These are phyloP conservation scores for Oophaga sylvatica DNA, from an alignment of 2,797 vertebrate genomes.

Conservation along the genomic window DNA sequence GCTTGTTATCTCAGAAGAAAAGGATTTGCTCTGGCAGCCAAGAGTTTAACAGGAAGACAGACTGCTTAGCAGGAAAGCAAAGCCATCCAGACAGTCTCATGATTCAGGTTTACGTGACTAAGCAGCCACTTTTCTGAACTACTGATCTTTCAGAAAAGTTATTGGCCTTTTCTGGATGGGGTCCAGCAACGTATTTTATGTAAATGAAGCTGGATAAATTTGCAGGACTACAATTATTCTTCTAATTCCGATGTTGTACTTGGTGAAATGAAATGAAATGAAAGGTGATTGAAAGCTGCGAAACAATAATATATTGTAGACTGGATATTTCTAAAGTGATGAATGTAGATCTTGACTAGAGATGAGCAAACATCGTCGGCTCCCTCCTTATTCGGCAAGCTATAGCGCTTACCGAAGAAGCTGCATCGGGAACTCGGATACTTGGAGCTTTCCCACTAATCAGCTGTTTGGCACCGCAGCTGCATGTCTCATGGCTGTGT, in stretches of 20 bases:
- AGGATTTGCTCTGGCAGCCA: constrained; percentile 58
- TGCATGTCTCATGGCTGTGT: too few relatives aligned
- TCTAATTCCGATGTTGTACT: not conserved
- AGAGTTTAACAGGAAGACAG: constrained; percentile 48
- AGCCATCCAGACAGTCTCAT: constrained; percentile 35
- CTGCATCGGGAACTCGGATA: too few relatives aligned
- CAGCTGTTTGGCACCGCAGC: too few relatives aligned
- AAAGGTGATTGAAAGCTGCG: not conserved
- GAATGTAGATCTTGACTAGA: not conserved
- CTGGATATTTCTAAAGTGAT: not conserved
- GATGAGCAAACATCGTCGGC: too few relatives aligned
- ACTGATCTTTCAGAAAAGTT: constrained; percentile 40
- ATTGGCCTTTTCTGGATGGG: constrained; percentile 5
- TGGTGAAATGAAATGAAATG: not conserved
- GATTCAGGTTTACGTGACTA: constrained; percentile 40
- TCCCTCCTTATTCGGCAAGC: too few relatives aligned
- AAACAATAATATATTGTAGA: not conserved
- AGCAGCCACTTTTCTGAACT: constrained; percentile 31
- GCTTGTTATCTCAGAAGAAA: constrained; percentile 59
- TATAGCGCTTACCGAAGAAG: too few relatives aligned
- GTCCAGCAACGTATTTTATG: not conserved
- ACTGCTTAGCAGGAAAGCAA: constrained; percentile 43
- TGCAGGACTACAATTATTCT: not conserved
- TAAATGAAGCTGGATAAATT: not conserved
- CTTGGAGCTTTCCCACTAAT: too few relatives aligned